These are phyloP conservation scores for Peromyscus leucopus DNA, from an alignment of 2,113 vertebrate genomes.

Conservation along the genomic window DNA sequence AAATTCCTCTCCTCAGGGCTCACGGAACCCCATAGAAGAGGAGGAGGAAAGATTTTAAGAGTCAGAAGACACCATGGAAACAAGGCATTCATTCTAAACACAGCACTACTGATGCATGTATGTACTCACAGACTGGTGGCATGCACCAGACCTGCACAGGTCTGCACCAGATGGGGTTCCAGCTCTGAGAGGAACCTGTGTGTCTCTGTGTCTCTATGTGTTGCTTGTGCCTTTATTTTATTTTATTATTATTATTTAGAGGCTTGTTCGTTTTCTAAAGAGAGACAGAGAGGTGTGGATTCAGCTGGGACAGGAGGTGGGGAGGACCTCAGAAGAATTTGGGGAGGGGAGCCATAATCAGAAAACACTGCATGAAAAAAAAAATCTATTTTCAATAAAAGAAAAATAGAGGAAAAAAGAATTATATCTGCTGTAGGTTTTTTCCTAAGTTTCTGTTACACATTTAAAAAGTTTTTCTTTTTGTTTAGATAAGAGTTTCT, in stretches of 20 bases:
- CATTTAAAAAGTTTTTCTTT: slow-evolving; percentile 35
- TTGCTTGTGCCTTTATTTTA: background rate
- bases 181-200: background rate
- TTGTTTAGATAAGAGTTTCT: slow-evolving; percentile 33
- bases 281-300: background rate
- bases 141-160: background rate
- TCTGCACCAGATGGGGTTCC: background rate
- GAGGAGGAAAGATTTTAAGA: background rate
- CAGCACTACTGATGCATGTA: background rate
- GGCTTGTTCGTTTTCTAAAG: background rate
- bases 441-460: background rate
- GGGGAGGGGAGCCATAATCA: background rate
- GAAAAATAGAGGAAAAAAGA: background rate
- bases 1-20: background rate
- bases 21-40: background rate
- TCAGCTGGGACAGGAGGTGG: fast-evolving
- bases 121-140: background rate
- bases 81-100: too few relatives aligned
- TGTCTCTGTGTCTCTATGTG: background rate
- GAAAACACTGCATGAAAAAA: background rate
- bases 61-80: background rate
- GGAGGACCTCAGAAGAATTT: background rate
- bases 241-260: background rate
- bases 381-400: background rate
- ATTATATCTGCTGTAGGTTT: background rate